Conservation (phyloP, 37 sponge, comb jelly and placozoan genomes). For the Chondrosia reniformis region DNA sequence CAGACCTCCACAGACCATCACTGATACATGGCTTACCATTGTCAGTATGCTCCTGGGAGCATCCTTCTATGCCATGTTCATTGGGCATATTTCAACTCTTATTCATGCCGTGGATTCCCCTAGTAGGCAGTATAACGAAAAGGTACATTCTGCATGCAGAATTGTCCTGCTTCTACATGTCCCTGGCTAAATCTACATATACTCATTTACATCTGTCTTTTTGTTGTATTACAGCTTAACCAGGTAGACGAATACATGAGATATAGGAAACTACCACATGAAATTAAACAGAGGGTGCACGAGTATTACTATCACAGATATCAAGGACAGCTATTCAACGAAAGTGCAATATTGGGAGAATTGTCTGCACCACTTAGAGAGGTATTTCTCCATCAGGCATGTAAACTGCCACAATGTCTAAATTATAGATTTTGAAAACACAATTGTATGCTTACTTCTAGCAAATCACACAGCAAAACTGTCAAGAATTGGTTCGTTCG, state of each 20-base stretch:
- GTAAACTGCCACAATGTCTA: no score
- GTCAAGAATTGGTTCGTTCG: conserved; percentile 37
- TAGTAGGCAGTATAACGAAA: conserved; percentile 53
- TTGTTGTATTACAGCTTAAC: conserved; percentile 16
- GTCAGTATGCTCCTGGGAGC: conserved; percentile 70
- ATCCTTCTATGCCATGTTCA: conserved; percentile 72
- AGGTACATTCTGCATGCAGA: conserved; percentile 24
- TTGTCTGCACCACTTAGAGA: conserved; percentile 19
- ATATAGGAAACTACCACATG: conserved; percentile 44
- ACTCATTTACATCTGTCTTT: neutral
- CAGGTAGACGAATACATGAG: conserved; percentile 58
- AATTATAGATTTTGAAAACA: no score
- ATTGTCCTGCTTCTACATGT: neutral
- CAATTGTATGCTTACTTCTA: conserved; percentile 5
- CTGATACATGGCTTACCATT: conserved; percentile 65
- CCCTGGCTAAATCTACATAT: neutral
- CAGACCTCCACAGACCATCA: conserved; percentile 40
- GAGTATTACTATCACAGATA: conserved; percentile 34
- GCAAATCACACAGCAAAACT: conserved; percentile 39
- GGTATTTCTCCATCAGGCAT: no score
- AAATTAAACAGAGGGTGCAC: conserved; percentile 16
- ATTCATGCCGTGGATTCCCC: conserved; percentile 40
- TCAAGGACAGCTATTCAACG: conserved; percentile 26
- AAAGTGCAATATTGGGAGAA: conserved; percentile 10
- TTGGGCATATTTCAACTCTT: conserved; percentile 69